Conservation (phyloP, 1,140 invertebrate genomes). For the Acyrthosiphon pisum region DNA sequence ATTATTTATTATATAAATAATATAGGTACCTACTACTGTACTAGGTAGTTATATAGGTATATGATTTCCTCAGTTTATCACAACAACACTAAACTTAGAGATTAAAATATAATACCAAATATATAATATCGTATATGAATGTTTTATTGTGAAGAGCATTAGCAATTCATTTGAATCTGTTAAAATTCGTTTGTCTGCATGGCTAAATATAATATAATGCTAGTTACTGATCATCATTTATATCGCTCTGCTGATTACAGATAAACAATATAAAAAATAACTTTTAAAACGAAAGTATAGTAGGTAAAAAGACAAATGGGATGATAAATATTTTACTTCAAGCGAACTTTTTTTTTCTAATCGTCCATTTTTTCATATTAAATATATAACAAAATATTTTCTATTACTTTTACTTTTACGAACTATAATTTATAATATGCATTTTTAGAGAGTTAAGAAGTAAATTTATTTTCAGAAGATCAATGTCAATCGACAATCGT, state of each 20-base stretch:
- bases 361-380: background rate
- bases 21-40: background rate
- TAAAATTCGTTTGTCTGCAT: background rate
- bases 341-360: background rate
- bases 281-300: background rate
- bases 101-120: background rate
- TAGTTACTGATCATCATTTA: background rate
- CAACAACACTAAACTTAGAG: background rate
- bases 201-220: background rate
- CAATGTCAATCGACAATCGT: background rate
- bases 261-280: background rate
- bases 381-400: background rate
- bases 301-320: background rate
- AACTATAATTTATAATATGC: background rate
- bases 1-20: background rate
- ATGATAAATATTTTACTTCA: background rate
- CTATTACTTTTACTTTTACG: background rate
- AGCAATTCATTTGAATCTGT: background rate
- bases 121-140: background rate
- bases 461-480: background rate
- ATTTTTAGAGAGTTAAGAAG: background rate
- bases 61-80: background rate
- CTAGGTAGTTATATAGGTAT: background rate
- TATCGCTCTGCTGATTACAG: background rate
- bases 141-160: background rate